Conservation (phyloP, 1,140 invertebrate species). For the Drosophila saltans region DNA sequence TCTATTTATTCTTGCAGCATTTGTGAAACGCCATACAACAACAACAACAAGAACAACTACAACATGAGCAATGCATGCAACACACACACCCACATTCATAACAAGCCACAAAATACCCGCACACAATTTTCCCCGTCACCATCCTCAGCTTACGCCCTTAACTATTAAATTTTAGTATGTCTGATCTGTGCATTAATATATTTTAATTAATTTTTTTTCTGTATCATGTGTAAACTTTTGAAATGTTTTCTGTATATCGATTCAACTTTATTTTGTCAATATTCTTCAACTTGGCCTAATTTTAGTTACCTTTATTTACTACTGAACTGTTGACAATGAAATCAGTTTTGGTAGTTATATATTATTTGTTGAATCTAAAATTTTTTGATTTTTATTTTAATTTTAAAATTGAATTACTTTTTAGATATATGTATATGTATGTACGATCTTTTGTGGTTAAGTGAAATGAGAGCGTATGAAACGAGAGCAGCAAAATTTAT, state of each 20-base stretch:
- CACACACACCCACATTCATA: neutral
- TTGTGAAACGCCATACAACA: constrained; percentile 66
- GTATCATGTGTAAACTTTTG: constrained; percentile 51
- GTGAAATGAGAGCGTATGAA: constrained; percentile 37
- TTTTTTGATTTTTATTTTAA: constrained; percentile 64
- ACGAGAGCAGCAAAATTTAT: constrained; percentile 30
- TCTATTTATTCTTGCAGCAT: constrained; percentile 67
- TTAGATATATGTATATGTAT: constrained; percentile 10
- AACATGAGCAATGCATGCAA: constrained; percentile 70
- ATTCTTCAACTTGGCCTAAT: constrained; percentile 27
- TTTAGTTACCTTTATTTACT: constrained; percentile 18
- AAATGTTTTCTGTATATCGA: constrained; percentile 52
- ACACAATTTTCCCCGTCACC: constrained; percentile 22
- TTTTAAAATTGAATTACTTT: constrained; percentile 49
- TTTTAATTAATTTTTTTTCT: constrained; percentile 28
- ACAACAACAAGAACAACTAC: constrained; percentile 18
- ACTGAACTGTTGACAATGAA: constrained; percentile 18
- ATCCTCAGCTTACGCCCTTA: constrained; percentile 38
- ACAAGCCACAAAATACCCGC: neutral
- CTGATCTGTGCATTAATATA: constrained; percentile 28
- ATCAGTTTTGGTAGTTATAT: constrained; percentile 49
- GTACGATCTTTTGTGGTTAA: constrained; percentile 8
- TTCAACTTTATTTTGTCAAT: constrained; percentile 29
- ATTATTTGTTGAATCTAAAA: constrained; percentile 72
- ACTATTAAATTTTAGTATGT: constrained; percentile 35